Conservation (phyloP, 2,797 vertebrate genomes). For the Aulostomus chinensis region DNA sequence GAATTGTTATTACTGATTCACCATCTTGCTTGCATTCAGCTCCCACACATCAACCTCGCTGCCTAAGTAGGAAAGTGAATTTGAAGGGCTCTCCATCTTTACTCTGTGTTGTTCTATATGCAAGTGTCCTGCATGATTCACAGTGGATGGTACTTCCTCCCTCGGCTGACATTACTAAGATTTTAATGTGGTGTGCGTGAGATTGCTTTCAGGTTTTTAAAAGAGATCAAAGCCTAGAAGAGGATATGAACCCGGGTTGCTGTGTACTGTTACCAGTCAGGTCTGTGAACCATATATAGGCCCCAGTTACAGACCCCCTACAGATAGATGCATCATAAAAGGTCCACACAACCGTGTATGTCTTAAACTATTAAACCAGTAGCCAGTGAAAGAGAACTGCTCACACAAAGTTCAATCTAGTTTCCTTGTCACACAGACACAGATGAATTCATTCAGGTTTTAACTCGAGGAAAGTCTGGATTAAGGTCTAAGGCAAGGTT, state of each 20-base stretch:
- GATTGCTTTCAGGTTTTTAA: constrained; percentile 62
- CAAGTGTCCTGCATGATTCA: constrained; percentile 44
- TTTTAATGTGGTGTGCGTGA: constrained; percentile 68
- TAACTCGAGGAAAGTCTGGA: no score
- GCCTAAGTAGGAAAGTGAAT: constrained; percentile 50
- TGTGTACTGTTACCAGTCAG: constrained; percentile 48
- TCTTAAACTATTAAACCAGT: no score
- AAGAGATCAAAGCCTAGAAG: constrained; percentile 64
- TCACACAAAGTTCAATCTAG: no score
- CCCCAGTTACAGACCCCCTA: constrained; percentile 27
- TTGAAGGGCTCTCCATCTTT: constrained; percentile 61
- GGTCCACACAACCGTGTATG: no score
- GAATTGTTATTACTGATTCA: constrained; percentile 19
- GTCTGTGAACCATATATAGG: constrained; percentile 32
- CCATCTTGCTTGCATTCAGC: constrained; percentile 23
- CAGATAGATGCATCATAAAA: constrained; percentile 35
- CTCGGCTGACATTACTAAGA: constrained; percentile 55
- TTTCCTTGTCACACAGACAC: no score
- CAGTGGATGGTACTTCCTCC: constrained; percentile 50
- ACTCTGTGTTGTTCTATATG: constrained; percentile 41
- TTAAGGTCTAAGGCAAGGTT: no score
- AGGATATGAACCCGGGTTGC: constrained; percentile 54
- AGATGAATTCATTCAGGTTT: no score
- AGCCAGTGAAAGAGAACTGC: no score
- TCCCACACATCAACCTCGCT: constrained; percentile 52